These are phyloP conservation scores for Rhinolophus ferrumequinum DNA, from an alignment of 2,113 vertebrate species.

Conservation along the genomic window DNA sequence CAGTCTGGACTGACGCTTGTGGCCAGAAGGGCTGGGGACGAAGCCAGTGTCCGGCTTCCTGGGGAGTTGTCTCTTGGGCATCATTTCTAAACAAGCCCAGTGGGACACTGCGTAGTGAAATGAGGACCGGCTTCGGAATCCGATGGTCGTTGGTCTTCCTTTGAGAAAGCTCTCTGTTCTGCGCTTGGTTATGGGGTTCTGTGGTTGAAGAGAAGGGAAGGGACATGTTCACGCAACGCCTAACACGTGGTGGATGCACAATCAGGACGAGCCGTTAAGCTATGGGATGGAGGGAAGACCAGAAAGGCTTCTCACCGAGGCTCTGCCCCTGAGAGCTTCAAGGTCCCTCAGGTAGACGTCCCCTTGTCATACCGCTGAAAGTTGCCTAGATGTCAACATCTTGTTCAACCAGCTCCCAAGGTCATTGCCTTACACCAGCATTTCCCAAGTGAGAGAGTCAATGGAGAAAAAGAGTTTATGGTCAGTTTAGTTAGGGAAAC, in stretches of 20 bases:
- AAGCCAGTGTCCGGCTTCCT: not conserved
- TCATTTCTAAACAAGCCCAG: not conserved
- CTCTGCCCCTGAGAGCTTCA: not conserved
- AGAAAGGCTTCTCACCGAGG: not conserved
- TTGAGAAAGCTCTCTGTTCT: not conserved
- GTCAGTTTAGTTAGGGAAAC: not conserved
- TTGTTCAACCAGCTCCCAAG: not conserved
- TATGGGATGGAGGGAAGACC: not conserved
- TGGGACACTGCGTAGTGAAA: rapidly evolving
- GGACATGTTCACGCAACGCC: rapidly evolving
- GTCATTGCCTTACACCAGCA: rapidly evolving
- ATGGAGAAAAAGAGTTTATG: not conserved
- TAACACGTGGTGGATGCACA: rapidly evolving
- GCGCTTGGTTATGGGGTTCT: rapidly evolving
- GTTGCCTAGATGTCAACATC: not conserved
- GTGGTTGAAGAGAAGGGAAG: not conserved
- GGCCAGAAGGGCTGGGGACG: not conserved
- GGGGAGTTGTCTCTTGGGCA: not conserved
- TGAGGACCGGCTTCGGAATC: not conserved
- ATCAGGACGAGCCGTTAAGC: not conserved
- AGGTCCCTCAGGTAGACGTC: too few relatives aligned
- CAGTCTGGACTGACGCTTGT: not conserved
- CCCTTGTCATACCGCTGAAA: not conserved
- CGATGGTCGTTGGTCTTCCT: not conserved
- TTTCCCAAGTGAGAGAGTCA: not conserved